These are phyloP conservation scores for Lamprologus callipterus DNA, from an alignment of 2,113 vertebrate genomes.

Conservation along the genomic window DNA sequence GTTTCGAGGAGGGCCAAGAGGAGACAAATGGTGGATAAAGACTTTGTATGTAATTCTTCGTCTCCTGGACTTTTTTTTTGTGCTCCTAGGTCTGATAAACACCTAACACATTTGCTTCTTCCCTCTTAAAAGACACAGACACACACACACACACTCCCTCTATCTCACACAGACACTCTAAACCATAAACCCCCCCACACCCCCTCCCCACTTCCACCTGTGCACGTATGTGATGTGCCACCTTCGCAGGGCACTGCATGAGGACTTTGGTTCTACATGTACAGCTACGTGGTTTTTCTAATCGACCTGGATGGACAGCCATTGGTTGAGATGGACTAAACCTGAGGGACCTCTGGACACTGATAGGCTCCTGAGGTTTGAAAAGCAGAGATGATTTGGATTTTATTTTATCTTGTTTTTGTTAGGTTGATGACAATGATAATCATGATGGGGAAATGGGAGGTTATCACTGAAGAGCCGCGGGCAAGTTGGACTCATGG, in stretches of 20 bases:
- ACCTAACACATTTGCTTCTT: conserved; percentile 48
- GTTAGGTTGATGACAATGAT: conserved; percentile 48
- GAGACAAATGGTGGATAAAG: conserved; percentile 42
- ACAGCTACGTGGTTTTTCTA: conserved; percentile 37
- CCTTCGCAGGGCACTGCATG: conserved; percentile 49
- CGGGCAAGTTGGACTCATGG: conserved; percentile 33
- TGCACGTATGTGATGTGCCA: conserved; percentile 53
- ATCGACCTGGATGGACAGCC: conserved; percentile 26
- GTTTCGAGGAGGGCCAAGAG: conserved; percentile 42
- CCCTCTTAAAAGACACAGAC: conserved; percentile 15
- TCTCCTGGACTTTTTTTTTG: conserved; percentile 39
- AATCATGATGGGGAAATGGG: conserved; percentile 28
- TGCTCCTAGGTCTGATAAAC: conserved; percentile 33
- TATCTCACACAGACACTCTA: neutral
- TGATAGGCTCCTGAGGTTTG: conserved; percentile 42
- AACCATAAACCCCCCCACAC: neutral
- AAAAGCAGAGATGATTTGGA: conserved; percentile 36
- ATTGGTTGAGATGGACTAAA: conserved; percentile 37
- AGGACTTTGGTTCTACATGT: conserved; percentile 58
- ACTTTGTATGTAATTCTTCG: conserved; percentile 47
- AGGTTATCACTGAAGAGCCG: conserved; percentile 34
- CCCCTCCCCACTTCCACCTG: conserved; percentile 19
- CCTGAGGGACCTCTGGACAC: conserved; percentile 40
- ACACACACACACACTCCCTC: neutral
- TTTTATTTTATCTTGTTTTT: conserved; percentile 12